Evolutionary conservation across 92 coral and sea anemone genomes (phyloP).

Genomic region (Phenganax marumi): DNA sequence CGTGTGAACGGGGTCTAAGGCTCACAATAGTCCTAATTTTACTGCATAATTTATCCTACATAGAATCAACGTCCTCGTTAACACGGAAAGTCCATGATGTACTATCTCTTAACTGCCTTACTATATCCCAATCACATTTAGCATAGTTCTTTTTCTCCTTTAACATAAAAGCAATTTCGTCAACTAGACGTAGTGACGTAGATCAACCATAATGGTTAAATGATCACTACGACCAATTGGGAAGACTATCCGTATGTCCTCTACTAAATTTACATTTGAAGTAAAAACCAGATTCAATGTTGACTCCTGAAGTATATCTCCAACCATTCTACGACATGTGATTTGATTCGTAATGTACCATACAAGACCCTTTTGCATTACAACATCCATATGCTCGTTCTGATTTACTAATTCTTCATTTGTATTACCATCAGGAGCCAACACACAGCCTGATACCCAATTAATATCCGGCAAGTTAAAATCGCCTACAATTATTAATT

Average conservation of each 20-base stretch:
- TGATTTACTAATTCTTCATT: background rate
- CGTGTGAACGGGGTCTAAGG: too few species aligned
- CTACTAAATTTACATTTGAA: background rate
- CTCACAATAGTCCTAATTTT: background rate
- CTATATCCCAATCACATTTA: background rate
- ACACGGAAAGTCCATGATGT: background rate
- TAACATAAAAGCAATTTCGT: background rate
- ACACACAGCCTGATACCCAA: conserved; percentile 19
- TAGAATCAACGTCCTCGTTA: background rate
- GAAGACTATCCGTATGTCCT: background rate
- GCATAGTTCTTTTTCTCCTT: conserved; percentile 5
- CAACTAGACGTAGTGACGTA: background rate
- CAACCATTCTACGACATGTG: conserved; percentile 1
- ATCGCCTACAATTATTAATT: conserved; percentile 22
- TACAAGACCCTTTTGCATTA: background rate
- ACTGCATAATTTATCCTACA: conserved; percentile 1
- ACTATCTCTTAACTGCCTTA: background rate
- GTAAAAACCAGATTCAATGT: conserved; percentile 3
- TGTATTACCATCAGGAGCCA: conserved; percentile 4
- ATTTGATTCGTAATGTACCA: conserved; percentile 3
- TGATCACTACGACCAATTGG: conserved; percentile 4
- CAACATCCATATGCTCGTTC: background rate
- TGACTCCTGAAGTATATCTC: background rate
- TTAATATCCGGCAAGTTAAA: conserved; percentile 16
- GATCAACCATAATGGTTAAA: background rate